Evolutionary conservation across 1,140 invertebrate genomes (phyloP).

Genomic region (Galleria mellonella): DNA sequence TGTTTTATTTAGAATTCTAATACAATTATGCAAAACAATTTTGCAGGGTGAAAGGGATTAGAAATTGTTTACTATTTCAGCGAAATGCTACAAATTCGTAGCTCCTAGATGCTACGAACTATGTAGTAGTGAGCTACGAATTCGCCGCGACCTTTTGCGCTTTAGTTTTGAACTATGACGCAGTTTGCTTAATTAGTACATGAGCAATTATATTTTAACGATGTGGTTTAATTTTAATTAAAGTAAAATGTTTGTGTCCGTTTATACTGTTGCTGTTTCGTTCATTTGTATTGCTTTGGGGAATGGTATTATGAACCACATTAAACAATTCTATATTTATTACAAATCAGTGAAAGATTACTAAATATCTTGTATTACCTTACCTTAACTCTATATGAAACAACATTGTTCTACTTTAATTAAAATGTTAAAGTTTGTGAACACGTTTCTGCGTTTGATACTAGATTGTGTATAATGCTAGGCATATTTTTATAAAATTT

Average conservation of each 20-base stretch:
- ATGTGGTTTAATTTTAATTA: slow-evolving; percentile 1
- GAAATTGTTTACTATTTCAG: neutral
- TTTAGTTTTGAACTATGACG: neutral
- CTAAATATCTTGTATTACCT: too few relatives aligned
- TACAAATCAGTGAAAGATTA: too few relatives aligned
- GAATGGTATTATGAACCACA: neutral
- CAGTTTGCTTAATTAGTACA: slow-evolving; percentile 6
- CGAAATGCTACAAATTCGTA: too few relatives aligned
- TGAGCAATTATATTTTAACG: slow-evolving; percentile 5
- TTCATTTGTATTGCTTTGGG: neutral
- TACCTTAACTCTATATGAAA: too few relatives aligned
- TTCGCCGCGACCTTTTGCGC: neutral
- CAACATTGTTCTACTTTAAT: too few relatives aligned
- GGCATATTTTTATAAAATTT: too few relatives aligned
- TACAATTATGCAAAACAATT: slow-evolving; percentile 17
- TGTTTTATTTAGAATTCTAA: slow-evolving; percentile 15
- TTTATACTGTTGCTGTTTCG: slow-evolving; percentile 22
- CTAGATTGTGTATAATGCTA: too few relatives aligned
- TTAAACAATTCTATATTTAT: too few relatives aligned
- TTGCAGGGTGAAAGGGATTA: slow-evolving; percentile 15
- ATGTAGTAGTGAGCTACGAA: slow-evolving; percentile 3
- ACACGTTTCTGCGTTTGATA: too few relatives aligned
- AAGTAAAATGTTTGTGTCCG: neutral
- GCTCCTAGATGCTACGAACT: too few relatives aligned
- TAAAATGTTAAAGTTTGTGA: too few relatives aligned